Conservation (phyloP, 2,797 vertebrate genomes). For the Neomorphus geoffroyi region DNA sequence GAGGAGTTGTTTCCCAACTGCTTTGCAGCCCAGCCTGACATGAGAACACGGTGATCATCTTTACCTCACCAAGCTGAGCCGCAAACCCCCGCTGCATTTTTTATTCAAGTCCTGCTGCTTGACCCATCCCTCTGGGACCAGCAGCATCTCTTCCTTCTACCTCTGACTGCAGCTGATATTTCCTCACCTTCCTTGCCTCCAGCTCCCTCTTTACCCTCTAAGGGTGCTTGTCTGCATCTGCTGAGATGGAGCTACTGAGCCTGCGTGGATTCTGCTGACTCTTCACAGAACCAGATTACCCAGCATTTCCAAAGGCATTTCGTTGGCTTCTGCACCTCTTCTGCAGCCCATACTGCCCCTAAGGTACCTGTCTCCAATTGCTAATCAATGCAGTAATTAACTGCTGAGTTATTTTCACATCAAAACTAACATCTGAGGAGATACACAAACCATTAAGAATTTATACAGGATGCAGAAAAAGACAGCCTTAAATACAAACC, state of each 20-base stretch:
- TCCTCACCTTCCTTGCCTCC: not conserved
- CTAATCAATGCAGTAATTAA: slow-evolving; percentile 1
- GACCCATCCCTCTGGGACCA: not conserved
- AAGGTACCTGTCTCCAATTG: not conserved
- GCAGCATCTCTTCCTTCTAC: not conserved
- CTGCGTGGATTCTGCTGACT: not conserved
- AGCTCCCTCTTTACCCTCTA: not conserved
- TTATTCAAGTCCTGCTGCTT: not conserved
- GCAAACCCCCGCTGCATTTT: no score
- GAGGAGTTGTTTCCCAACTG: not conserved
- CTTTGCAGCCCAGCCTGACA: not conserved
- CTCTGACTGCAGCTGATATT: not conserved
- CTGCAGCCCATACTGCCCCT: not conserved
- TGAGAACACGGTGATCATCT: fast-evolving
- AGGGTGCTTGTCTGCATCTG: not conserved
- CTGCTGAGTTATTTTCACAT: not conserved
- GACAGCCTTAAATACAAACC: not conserved
- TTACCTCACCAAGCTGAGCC: not conserved
- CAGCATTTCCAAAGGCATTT: not conserved
- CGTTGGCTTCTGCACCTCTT: not conserved
- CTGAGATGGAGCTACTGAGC: not conserved
- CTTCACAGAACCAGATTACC: not conserved
- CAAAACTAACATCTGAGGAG: not conserved
- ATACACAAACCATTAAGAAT: not conserved
- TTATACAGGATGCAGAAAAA: not conserved